Evolutionary conservation across 64 coral and sea anemone species (phyloP), one percentile per base, ranked within the genome.

Genomic region (Exaiptasia diaphana): DNA sequence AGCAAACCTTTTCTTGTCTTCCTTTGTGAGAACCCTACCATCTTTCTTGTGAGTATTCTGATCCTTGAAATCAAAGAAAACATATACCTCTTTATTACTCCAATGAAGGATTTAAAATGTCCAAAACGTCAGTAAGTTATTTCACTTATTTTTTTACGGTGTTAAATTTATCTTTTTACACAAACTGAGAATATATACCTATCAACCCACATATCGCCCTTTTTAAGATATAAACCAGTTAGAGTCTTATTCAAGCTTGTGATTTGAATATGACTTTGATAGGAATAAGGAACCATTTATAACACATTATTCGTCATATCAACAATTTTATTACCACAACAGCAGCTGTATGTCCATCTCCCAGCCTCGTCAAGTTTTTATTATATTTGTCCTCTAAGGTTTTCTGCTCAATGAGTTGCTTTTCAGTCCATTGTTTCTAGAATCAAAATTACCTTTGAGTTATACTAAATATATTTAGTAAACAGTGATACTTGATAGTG

Each of bases 301-400:
- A n/a, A 52, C 49, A 11, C 49, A 10, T 52, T n/a, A 10, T 11
- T 52, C n/a, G 49, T 11, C 10, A 52, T 1, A 50, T 50, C 46
- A 14, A 20, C 20, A 12, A 49, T 49, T 59, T 11, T 13, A 42
- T 10, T 65, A 86, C 84, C 84, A 68, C 65, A 17, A 64, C 50
- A 29, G 84, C 84, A 23, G 58, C 64, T 31, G 11, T 65, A 24
- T 87, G 84, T 4, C 59, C 84, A 33, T 52, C 22, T 44, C 84
- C 84, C 67, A 87, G 10, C 6, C 70, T 70, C 2, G 43, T 60
- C 9, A 78, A 23, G 26, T 78, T 87, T 63, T 87, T 70, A 28
- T 78, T 72, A 55, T 78, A 87, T 69, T 78, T 87, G 25, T 60
- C 68, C 33, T 87, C 73, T 37, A 87, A 24, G 41, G 53, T 49